Percentiles rank a stretch among this genome's conserved stretches.
Evolutionary conservation across 2,113 vertebrate species (phyloP).

Genomic region (Charina bottae): DNA sequence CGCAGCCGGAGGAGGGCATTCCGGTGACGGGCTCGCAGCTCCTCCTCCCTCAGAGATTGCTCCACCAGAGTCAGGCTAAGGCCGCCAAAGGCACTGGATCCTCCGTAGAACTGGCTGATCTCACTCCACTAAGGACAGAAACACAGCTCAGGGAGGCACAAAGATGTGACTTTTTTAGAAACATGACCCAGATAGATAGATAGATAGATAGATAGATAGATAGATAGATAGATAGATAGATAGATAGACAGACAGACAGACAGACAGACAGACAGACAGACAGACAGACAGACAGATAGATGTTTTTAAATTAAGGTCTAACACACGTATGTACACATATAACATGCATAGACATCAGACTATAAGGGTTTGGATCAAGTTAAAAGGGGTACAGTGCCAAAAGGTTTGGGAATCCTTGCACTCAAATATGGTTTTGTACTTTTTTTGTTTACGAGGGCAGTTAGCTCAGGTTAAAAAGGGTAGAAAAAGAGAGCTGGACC

Average conservation of each 20-base stretch:
- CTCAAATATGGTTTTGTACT: not conserved
- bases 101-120: constrained; percentile 7
- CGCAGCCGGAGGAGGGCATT: constrained; percentile 67
- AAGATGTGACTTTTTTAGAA: too few relatives aligned
- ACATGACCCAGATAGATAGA: too few relatives aligned
- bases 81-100: not conserved
- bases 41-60: constrained; percentile 68
- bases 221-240: too few relatives aligned
- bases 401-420: not conserved
- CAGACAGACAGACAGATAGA: too few relatives aligned
- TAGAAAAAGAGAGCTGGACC: too few relatives aligned
- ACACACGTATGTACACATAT: too few relatives aligned
- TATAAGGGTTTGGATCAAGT: too few relatives aligned
- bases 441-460: not conserved
- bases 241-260: too few relatives aligned
- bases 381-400: not conserved
- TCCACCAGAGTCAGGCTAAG: constrained; percentile 57
- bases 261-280: too few relatives aligned
- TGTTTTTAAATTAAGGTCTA: too few relatives aligned
- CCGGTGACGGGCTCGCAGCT: constrained; percentile 64
- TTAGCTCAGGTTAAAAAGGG: not conserved
- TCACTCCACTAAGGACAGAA: constrained; percentile 52
- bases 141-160: not conserved
- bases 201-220: too few relatives aligned
- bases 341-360: too few relatives aligned